These are phyloP conservation scores for Coptodon bakossiorum DNA, from an alignment of 2,113 vertebrate genomes.

Conservation along the genomic window DNA sequence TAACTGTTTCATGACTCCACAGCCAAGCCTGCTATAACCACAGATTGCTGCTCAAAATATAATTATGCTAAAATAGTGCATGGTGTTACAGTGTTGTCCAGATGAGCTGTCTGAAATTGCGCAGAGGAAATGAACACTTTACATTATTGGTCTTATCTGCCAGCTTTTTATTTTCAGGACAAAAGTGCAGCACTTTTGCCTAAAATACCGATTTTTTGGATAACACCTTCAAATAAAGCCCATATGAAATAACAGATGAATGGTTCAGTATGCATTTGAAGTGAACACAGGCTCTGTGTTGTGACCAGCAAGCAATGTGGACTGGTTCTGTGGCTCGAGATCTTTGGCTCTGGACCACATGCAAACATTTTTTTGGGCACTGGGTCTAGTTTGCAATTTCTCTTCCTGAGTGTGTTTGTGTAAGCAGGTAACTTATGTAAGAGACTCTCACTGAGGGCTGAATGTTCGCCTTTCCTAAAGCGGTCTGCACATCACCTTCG, in stretches of 20 bases:
- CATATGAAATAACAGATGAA: conserved; percentile 21
- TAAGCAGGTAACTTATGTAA: conserved; percentile 58
- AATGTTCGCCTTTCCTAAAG: conserved; percentile 23
- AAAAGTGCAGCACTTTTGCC: background rate
- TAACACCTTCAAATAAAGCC: conserved; percentile 4
- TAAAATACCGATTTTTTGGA: background rate
- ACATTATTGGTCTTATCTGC: background rate
- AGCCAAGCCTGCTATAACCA: background rate
- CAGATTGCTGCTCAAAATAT: background rate
- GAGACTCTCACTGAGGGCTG: conserved; percentile 31
- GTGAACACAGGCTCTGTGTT: conserved; percentile 31
- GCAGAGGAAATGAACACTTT: conserved; percentile 2
- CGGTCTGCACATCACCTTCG: conserved; percentile 6
- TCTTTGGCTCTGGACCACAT: conserved; percentile 56
- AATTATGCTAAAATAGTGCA: background rate
- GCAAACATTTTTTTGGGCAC: conserved; percentile 70
- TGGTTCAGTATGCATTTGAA: conserved; percentile 19
- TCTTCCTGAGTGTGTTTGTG: conserved; percentile 45
- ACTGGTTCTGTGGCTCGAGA: conserved; percentile 46
- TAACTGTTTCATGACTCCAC: background rate
- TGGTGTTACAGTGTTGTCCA: background rate
- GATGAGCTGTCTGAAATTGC: background rate
- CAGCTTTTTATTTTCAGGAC: background rate
- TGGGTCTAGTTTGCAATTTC: conserved; percentile 42
- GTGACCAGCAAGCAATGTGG: background rate